A percentile compares a stretch with the other conserved stretches of the same genome.
phyloP scores from a whole-genome alignment of 2,888 invertebrate genomes.

The Volucella zonaria region DNA sequence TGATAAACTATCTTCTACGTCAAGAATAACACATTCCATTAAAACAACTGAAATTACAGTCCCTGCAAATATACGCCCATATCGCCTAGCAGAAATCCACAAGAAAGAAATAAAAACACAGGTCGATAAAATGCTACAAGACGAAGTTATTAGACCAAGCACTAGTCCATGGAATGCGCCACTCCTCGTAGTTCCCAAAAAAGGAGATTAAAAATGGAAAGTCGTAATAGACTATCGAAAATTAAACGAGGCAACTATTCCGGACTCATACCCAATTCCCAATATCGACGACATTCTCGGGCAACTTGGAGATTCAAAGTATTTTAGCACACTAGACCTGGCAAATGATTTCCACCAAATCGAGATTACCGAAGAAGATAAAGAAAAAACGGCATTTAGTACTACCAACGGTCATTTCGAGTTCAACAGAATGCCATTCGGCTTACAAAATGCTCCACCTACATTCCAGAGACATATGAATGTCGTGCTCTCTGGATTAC shows the following conservation, averaged over 20 bases:
- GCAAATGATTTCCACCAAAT: constrained; percentile 23
- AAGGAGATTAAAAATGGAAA: constrained; percentile 24
- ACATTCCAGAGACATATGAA: constrained; percentile 44
- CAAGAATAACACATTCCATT: not conserved
- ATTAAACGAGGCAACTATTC: constrained; percentile 22
- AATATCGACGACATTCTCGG: constrained; percentile 16
- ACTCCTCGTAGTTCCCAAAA: constrained; percentile 7
- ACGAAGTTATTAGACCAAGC: constrained; percentile 18
- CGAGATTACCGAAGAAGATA: constrained; percentile 8
- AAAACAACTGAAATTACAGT: not conserved
- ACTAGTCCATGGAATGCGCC: constrained; percentile 23
- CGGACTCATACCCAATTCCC: constrained; percentile 4
- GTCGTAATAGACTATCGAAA: constrained; percentile 18
- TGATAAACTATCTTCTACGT: constrained; percentile 7
- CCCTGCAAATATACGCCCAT: constrained; percentile 10
- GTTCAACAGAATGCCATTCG: constrained; percentile 35
- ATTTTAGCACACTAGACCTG: constrained; percentile 13
- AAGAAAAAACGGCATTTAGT: constrained; percentile 30
- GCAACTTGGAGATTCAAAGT: constrained; percentile 15
- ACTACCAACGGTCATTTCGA: constrained; percentile 11
- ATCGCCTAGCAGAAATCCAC: constrained; percentile 7
- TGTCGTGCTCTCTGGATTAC: constrained; percentile 6
- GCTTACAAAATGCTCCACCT: constrained; percentile 11
- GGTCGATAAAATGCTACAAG: not conserved
- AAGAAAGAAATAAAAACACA: constrained; percentile 10